Base-by-base conservation (phyloP, 2,113 vertebrate species). In the Cheirogaleus medius region DNA sequence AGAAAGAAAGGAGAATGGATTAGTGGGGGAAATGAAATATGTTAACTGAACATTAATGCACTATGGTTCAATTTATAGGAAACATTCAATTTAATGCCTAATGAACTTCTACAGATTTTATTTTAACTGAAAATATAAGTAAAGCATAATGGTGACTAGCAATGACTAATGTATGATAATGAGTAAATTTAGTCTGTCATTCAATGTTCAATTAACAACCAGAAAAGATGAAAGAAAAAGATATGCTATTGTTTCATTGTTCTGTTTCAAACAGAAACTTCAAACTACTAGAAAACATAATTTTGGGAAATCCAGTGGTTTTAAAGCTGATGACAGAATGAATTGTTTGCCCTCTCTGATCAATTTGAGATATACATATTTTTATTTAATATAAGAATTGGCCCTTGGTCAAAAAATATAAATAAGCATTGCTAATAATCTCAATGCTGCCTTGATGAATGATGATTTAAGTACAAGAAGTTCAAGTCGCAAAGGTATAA, bases 401-500 rank as follows among this genome's bases (percentile, higher is more conserved):
- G 6, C 21, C 2, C 6, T 21, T n/a, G 18, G 9, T 58, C 52
- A 86, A 81, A 52, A 93, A 93, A 58, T 42, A 76, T 21, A 92
- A 87, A 56, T 1, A 66, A 76, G 5, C 8, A 1, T 15, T 56
- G 73, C 63, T 56, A 82, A 64, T 68, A 47, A 77, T 54, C 21
- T 78, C 63, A 42, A 69, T 63, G 52, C 42, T 13, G 56, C 64
- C 10, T 69, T 78, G 17, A 68, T 47, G 77, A 77, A 47, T 47
- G 15, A 20, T 12, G 32, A 64, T 27, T 69, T 71, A 10, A 32
- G 3, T 21, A 25, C 12, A 47, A 66, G 23, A 98, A 96, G 18
- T 90, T 32, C 39, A 90, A 92, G 39, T 97, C 97, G 76, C 74
- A 88, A 95, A 97, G 98, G 83, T 54, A n/a, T 56, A 80, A 77